Base-by-base conservation (phyloP, 1,140 invertebrate genomes). In the Stenopsyche tienmushanensis region DNA sequence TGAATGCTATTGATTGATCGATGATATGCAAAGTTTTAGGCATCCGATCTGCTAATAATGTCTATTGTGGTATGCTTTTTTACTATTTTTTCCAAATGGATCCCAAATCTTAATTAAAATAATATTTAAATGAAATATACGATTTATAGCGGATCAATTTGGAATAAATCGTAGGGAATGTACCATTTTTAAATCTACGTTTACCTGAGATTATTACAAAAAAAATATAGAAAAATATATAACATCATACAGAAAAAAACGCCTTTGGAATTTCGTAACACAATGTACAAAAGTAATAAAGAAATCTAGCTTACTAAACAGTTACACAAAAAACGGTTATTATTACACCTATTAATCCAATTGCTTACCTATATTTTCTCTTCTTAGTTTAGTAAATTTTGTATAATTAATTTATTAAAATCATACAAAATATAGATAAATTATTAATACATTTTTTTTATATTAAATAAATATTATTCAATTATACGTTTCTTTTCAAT, bases 181-280 rank as follows among this genome's bases (percentile, higher is more conserved):
- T n/a, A n/a, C n/a, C n/a, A 13, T 15, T 47, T 5, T 47, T 15
- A 20, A 47, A 47, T 15, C 44, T 47, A 42, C 17, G n/a, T 47
- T 15, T 60, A 60, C 57, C 57, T 60, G 57, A 60, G 29, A 17
- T 23, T 60, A 41, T 18, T 42, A 47, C 25, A 25, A 60, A 60
- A 41, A 41, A 41, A 17, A 42, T 10, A 25, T 47, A 47, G 34
- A 25, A 23, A 60, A 44, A 60, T 60, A 60, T 65, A 49, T 26
- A 59, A 52, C 18, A 34, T 59, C 54, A 49, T 39, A 66, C 53
- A 59, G 54, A 26, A 17, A 44, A 65, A 62, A 62, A 50, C 54
- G 67, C 67, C 67, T 69, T 69, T 64, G 34, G 62, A 60, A 62
- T 66, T 64, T 64, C 49, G 67, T 17, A 69, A 69, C 62, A 44